Evolutionary conservation across 2,797 vertebrate genomes (phyloP).

Genomic region (Cossypha dichroa): DNA sequence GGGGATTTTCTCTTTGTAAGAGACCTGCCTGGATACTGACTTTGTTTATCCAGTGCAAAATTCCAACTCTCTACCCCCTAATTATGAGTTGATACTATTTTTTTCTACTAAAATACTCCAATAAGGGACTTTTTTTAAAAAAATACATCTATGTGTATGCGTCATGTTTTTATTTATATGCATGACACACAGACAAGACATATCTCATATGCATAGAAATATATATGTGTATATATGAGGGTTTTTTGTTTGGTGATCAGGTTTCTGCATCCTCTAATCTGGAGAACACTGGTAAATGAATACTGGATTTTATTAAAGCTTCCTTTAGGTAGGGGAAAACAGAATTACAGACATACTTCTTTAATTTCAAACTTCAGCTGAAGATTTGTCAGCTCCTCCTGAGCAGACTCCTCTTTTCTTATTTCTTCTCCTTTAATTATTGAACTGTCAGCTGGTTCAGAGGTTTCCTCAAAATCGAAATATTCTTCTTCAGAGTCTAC

Average conservation of each 20-base stretch:
- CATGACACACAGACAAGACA: background rate
- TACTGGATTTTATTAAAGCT: rapidly evolving
- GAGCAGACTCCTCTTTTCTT: slow-evolving; percentile 15
- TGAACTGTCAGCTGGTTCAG: background rate
- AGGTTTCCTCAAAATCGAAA: slow-evolving; percentile 77
- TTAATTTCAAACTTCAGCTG: slow-evolving; percentile 92
- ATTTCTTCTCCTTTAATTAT: slow-evolving; percentile 1
- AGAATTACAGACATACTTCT: slow-evolving; percentile 74
- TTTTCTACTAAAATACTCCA: background rate
- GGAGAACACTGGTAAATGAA: background rate
- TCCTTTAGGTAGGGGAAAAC: background rate
- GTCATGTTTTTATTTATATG: background rate
- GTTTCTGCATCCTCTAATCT: background rate
- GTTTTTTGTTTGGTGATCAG: background rate
- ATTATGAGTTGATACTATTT: background rate
- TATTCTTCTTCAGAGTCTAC: slow-evolving; percentile 90
- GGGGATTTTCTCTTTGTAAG: background rate
- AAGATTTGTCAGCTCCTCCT: slow-evolving; percentile 87
- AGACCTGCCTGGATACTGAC: background rate
- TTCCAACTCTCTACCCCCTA: background rate
- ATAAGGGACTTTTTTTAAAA: rapidly evolving
- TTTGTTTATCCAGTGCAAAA: background rate
- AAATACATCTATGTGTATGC: background rate
- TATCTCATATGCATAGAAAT: background rate
- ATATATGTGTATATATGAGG: rapidly evolving